Evolutionary conservation across 2,113 vertebrate genomes (phyloP), one percentile per base, ranked within the genome.

Genomic region (Epinephelus moara): DNA sequence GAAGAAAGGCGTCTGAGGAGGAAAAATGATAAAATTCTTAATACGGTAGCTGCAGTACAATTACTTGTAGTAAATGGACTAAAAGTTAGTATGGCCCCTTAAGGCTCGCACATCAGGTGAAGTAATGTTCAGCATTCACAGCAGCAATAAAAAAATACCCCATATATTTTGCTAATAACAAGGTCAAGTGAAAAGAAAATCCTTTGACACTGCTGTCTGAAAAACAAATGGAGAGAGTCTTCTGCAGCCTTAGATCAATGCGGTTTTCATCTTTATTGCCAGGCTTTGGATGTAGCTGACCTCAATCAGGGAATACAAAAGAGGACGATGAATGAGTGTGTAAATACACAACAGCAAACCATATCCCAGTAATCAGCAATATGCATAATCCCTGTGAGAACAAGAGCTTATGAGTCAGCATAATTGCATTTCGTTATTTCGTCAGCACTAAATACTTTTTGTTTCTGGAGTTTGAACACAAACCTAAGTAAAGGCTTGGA

Each of bases 371-470:
- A 80, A 81, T 89, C 75, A 88, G 85, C 83, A 81, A 67, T 69
- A 79, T 60, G 67, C 57, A 80, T 75, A 86, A 89, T 86, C 76
- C 88, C 73, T 80, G 76, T 82, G 85, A 87, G 88, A 92, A 87
- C 52, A 57, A 78, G 25, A 86, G 70, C 69, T 1, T 45, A 52
- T 47, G 81, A 89, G 73, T 92, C 90, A 89, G 88, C 81, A 60
- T 40, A 64, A 60, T 37, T 70, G 61, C 63, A 57, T 72, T 86
- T 57, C 12, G 49, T 63, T 80, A 67, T 78, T 72, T 69, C 6
- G 13, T 37, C 30, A 70, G 27, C 49, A 74, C 40, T 47, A 53
- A 49, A 76, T 59, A 50, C 42, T 73, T 42, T 70, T 33, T 50
- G 14, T 81, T 60, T 76, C 40, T 53, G 30, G 3, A 59, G 60